phyloP scores from a whole-genome alignment of 2,888 invertebrate species.

The Acanthosepion lycidas region DNA sequence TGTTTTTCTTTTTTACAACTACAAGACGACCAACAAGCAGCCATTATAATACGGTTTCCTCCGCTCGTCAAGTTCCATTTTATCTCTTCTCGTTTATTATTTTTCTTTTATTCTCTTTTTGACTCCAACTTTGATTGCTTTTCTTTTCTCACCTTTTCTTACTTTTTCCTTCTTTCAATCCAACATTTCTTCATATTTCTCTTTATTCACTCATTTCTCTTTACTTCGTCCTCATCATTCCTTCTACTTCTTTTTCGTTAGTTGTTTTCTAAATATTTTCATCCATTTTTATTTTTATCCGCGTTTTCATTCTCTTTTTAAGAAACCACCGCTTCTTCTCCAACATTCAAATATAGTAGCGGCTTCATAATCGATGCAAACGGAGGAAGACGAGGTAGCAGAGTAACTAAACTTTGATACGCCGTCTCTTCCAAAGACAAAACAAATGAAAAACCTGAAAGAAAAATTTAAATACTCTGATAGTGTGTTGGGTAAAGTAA shows the following conservation, averaged over 20 bases:
- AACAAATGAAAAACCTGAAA: neutral
- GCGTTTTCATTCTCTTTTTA: neutral
- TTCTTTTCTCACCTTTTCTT: too few species aligned
- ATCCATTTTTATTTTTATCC: neutral
- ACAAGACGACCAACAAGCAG: too few species aligned
- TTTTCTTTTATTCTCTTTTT: neutral
- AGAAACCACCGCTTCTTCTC: neutral
- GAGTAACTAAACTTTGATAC: too few species aligned
- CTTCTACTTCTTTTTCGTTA: neutral
- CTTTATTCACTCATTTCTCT: neutral
- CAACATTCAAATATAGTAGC: neutral
- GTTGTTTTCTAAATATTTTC: neutral
- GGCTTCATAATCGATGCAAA: neutral
- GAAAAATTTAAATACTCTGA: neutral
- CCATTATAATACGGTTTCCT: too few species aligned
- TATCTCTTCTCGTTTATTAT: neutral
- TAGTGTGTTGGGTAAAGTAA: neutral
- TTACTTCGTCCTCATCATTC: neutral
- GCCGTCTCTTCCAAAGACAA: neutral
- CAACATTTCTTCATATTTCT: neutral
- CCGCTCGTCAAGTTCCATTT: neutral
- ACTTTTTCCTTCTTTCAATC: neutral
- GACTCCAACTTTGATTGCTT: neutral
- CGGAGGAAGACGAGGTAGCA: neutral
- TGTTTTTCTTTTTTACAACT: too few species aligned